phyloP scores from a whole-genome alignment of 1,140 invertebrate species.

The Cardiocondyla obscurior region DNA sequence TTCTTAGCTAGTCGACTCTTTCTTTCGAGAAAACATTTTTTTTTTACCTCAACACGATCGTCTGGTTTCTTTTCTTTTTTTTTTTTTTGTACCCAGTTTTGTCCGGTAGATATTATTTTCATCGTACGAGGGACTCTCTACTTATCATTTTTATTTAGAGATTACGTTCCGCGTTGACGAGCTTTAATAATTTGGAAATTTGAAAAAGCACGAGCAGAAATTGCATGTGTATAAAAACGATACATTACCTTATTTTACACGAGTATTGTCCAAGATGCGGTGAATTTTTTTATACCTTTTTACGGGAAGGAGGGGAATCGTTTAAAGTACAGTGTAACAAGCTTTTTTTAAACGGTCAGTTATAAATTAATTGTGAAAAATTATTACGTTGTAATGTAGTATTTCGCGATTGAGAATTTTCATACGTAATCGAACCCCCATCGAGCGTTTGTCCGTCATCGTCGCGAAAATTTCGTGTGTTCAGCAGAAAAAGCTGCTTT shows the following conservation, averaged over 20 bases:
- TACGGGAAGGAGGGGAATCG: no score
- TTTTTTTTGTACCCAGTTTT: neutral
- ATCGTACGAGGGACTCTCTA: neutral
- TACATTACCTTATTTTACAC: slow-evolving; percentile 35
- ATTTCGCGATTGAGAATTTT: slow-evolving; percentile 22
- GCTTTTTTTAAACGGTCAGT: neutral
- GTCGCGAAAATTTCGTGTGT: slow-evolving; percentile 19
- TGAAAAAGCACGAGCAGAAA: slow-evolving; percentile 20
- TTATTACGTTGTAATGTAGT: neutral
- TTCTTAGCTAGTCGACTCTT: no score
- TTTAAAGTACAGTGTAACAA: slow-evolving; percentile 2
- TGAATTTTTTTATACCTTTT: neutral
- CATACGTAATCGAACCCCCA: neutral
- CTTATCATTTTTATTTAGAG: neutral
- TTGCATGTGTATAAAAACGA: slow-evolving; percentile 25
- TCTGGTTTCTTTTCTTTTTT: no score
- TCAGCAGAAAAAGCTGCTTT: no score
- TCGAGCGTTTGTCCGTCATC: neutral
- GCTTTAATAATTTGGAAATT: neutral
- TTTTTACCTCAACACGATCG: neutral
- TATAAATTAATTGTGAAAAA: neutral
- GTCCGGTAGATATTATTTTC: slow-evolving; percentile 1
- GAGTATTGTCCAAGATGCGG: slow-evolving; percentile 48
- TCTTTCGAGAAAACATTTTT: neutral
- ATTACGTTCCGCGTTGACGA: neutral